Conservation (phyloP, 2,113 vertebrate genomes). For the Struthio camelus region DNA sequence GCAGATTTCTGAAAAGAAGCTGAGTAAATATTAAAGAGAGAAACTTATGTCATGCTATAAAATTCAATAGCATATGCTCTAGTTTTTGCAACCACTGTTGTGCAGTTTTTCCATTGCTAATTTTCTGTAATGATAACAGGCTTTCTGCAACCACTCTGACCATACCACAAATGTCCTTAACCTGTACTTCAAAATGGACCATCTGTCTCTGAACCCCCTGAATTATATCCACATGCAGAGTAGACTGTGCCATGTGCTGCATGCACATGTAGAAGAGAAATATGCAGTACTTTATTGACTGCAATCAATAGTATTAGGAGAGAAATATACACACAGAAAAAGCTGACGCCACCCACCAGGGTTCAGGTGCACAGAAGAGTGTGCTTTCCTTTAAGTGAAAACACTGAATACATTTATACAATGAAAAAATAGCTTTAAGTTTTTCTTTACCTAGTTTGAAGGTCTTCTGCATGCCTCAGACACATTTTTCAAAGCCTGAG, state of each 20-base stretch:
- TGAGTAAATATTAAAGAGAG: not conserved
- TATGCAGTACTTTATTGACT: not conserved
- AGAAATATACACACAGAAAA: not conserved
- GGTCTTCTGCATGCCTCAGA: not conserved
- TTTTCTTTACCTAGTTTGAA: not conserved
- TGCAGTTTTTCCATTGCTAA: not conserved
- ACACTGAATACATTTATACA: not conserved
- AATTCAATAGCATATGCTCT: not conserved
- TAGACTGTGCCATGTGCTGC: not conserved
- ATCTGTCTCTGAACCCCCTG: not conserved
- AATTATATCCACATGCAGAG: not conserved
- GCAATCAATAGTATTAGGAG: not conserved
- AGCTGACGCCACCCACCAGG: not conserved
- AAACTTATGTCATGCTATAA: not conserved
- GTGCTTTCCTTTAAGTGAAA: not conserved
- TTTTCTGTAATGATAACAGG: not conserved
- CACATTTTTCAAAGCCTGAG: not conserved
- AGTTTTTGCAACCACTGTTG: not conserved
- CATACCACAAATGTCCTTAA: rapidly evolving
- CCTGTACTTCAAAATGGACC: not conserved
- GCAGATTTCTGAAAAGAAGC: not conserved
- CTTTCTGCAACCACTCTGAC: not conserved
- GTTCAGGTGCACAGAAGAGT: not conserved
- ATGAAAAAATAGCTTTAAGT: not conserved
- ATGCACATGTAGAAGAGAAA: not conserved